Base-by-base conservation (phyloP, 2,888 invertebrate species). In the Thera britannica region DNA sequence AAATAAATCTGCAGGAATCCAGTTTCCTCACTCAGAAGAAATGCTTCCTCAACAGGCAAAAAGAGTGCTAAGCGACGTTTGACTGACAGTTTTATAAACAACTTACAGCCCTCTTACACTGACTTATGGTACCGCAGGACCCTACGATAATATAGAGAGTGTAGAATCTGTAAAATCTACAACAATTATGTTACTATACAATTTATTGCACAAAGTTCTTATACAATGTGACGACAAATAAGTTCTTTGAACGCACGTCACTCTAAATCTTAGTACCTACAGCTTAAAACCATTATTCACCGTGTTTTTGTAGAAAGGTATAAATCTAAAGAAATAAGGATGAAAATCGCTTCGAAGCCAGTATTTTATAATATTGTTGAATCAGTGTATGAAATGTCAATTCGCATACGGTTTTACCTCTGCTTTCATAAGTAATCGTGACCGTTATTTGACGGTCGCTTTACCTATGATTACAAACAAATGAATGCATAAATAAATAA, bases 211-310 rank as follows among this genome's bases (percentile, higher is more conserved):
- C 62, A 67, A n/a, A n/a, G 57, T 36, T 52, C 23, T 35, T 73
- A 70, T 72, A 71, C 64, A 63, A 69, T 72, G 60, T 71, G 75
- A 69, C 64, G 73, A 75, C 65, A 66, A 73, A 69, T 62, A 56
- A 38, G 23, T 41, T 56, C 36, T 34, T 64, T 63, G 34, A 55
- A 54, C 34, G 23, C 41, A 54, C 38, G 44, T 65, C 44, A 61
- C 52, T 55, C 34, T 49, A 49, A 55, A 58, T 62, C 58, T 46
- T 38, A 48, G 0, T 7, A 9, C n/a, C n/a, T n/a, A n/a, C 0
- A 46, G 41, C 41, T 41, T 41, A 41, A 0, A 7, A 2, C 41
- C 41, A 41, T 38, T 38, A 41, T 41, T 46, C 9, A 46, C 9
- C 9, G 6, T 9, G 2, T 9, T 46, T 41, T 2, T 5, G 0